Evolutionary conservation across 2,888 invertebrate species (phyloP).

Genomic region (Desoria tigrina): DNA sequence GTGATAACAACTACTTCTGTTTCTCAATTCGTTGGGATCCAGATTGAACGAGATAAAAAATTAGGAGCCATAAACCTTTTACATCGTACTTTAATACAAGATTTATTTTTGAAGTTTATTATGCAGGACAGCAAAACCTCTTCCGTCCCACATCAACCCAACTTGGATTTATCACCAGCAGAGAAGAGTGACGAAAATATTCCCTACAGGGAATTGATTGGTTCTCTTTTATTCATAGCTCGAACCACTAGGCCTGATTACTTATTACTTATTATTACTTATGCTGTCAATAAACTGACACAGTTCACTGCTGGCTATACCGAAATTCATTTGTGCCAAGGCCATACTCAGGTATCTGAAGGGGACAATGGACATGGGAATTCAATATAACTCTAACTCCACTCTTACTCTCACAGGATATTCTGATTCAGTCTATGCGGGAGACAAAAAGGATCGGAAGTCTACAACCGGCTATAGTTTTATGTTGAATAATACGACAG

Average conservation of each 20-base stretch:
- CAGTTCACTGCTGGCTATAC: slow-evolving; percentile 28
- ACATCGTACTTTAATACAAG: slow-evolving; percentile 18
- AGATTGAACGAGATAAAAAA: too few relatives aligned
- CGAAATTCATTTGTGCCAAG: slow-evolving; percentile 1
- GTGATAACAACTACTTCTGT: too few relatives aligned
- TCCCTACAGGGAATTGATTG: slow-evolving; percentile 45
- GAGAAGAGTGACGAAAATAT: not conserved
- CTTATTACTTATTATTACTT: too few relatives aligned
- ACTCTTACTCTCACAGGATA: slow-evolving; percentile 27
- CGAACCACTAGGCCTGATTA: slow-evolving; percentile 47
- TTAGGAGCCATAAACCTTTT: too few relatives aligned
- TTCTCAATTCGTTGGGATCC: too few relatives aligned
- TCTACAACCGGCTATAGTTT: slow-evolving; percentile 44
- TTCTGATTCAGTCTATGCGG: slow-evolving; percentile 47
- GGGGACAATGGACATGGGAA: not conserved
- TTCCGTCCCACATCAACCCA: slow-evolving; percentile 24
- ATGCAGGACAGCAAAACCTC: slow-evolving; percentile 29
- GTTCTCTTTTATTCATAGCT: slow-evolving; percentile 47
- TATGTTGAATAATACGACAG: not conserved
- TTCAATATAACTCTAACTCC: not conserved
- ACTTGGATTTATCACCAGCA: not conserved
- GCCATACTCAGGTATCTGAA: slow-evolving; percentile 8
- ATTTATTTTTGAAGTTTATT: slow-evolving; percentile 20
- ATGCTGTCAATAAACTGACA: slow-evolving; percentile 42
- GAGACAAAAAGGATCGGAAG: slow-evolving; percentile 37